Percentiles rank a stretch among this genome's conserved stretches.
Conservation (phyloP, 2,888 invertebrate species). For the Coecobrya sp. region DNA sequence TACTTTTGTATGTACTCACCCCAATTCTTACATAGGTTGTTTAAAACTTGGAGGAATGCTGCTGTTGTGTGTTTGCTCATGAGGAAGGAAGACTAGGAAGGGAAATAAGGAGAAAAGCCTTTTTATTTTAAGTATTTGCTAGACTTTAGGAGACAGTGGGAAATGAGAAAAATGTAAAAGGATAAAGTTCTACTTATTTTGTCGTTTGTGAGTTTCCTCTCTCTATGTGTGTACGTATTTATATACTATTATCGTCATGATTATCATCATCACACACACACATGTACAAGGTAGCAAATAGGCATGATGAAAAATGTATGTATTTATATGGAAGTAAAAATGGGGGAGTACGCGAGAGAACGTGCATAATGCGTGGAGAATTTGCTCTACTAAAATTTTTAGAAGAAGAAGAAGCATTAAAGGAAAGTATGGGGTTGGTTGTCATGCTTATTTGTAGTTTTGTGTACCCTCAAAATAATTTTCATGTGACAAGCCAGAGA, state of each 20-base stretch:
- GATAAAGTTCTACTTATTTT: conserved; percentile 32
- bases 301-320: not conserved
- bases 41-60: conserved; percentile 56
- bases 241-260: conserved; percentile 29
- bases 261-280: conserved; percentile 19
- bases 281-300: not conserved
- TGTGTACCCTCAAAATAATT: not conserved
- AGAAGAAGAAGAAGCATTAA: not conserved
- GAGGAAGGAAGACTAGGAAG: conserved; percentile 32
- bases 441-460: conserved; percentile 29
- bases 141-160: not conserved
- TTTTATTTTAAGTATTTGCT: conserved; percentile 69
- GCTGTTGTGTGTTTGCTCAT: conserved; percentile 1
- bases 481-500: not conserved
- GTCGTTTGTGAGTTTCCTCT: not conserved
- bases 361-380: not conserved
- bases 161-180: not conserved
- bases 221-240: not conserved
- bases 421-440: not conserved
- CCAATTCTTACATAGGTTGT: conserved; percentile 49
- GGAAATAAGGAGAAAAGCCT: conserved; percentile 69
- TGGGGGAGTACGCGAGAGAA: not conserved
- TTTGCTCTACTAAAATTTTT: not conserved
- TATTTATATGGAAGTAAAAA: not conserved
- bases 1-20: conserved; percentile 68